Conservation (phyloP, 2,888 invertebrate species). For the Noctua janthina region DNA sequence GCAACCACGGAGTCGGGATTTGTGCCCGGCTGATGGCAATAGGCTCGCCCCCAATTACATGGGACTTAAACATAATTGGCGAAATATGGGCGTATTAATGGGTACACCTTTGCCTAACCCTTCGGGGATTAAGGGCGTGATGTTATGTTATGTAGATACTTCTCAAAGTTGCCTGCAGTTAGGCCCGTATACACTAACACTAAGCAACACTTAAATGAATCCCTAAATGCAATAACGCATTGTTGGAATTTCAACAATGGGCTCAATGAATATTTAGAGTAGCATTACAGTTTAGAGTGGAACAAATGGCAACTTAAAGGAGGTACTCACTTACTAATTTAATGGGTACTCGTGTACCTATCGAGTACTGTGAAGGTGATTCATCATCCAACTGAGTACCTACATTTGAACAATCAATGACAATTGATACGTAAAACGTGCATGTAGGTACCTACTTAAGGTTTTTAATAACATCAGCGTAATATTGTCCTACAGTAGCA, state of each 20-base stretch:
- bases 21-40: too few relatives aligned
- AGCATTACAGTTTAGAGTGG: not conserved
- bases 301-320: not conserved
- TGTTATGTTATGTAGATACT: not conserved
- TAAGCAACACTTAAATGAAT: not conserved
- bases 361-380: not conserved
- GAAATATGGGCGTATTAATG: too few relatives aligned
- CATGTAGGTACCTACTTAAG: not conserved
- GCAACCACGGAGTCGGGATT: too few relatives aligned
- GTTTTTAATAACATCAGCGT: not conserved
- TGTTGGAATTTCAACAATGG: too few relatives aligned
- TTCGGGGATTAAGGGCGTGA: too few relatives aligned
- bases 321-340: not conserved
- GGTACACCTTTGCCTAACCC: too few relatives aligned
- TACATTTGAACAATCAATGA: not conserved
- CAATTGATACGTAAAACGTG: not conserved
- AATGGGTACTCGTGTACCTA: not conserved
- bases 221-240: too few relatives aligned
- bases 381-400: slow-evolving; percentile 1
- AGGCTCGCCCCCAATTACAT: too few relatives aligned
- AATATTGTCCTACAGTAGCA: too few relatives aligned
- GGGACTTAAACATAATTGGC: too few relatives aligned
- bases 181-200: not conserved
- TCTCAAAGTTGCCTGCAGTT: not conserved
- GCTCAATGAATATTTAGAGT: too few relatives aligned